Base-by-base conservation (phyloP, 2,888 invertebrate genomes). In the Caenorhabditis sp. region DNA sequence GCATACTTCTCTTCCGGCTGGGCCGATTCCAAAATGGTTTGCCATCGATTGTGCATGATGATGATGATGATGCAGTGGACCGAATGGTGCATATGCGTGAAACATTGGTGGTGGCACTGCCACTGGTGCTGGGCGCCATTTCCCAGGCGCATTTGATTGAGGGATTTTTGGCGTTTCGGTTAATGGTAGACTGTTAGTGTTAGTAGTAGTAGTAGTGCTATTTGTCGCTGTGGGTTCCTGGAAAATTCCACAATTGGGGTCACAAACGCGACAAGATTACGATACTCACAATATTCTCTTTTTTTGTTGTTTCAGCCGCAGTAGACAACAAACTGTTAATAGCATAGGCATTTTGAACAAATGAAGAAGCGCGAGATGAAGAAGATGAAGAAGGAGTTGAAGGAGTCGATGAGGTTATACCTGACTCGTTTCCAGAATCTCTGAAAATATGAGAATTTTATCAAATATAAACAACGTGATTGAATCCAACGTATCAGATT, bases 1-100 rank as follows among this genome's bases (percentile, higher is more conserved):
- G 59, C 83, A 80, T n/a, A 60, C 50, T 57, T 79, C 75, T 43
- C 27, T 5, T 1, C 54, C 53, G 27, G 17, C 4, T 53, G 23
- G 25, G 20, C 17, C 4, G 50, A 17, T 17, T n/a, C 3, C 20
- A n/a, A n/a, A n/a, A n/a, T n/a, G n/a, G 50, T 50, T 50, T 5
- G 17, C 14, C n/a, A 50, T 50, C n/a, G n/a, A n/a, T n/a, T n/a
- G n/a, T n/a, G n/a, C n/a, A n/a, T n/a, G n/a, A n/a, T n/a, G 14
- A 10, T 7, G 38, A 10, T 38, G 38, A 17, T 8, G 14, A 50
- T 5, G 50, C 4, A 8, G 8, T 12, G 38, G 23, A 10, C 4
- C 31, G 10, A 31, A 31, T 31, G 31, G 31, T 31, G 5, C 31
- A 10, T 8, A 36, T 8, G 52, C 36, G 36, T 36, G 57, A 57